Percentiles rank a stretch among this genome's conserved stretches.
Evolutionary conservation across 2,797 vertebrate species (phyloP).

Genomic region (Garrulus glandarius): DNA sequence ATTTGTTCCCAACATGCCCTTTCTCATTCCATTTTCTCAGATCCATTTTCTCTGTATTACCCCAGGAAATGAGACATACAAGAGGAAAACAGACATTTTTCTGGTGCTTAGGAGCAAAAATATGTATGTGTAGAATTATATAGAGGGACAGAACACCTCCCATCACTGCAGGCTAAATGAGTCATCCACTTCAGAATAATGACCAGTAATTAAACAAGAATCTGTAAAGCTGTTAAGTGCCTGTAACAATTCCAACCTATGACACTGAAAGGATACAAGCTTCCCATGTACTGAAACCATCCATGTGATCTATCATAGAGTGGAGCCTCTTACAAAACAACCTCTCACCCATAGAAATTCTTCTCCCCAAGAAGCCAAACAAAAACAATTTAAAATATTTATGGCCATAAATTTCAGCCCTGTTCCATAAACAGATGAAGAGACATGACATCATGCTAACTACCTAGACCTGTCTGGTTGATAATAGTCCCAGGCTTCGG

Average conservation of each 20-base stretch:
- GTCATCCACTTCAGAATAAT: constrained; percentile 32
- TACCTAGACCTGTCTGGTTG: constrained; percentile 18
- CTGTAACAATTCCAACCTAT: background rate
- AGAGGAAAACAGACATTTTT: background rate
- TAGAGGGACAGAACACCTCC: background rate
- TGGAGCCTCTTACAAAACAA: background rate
- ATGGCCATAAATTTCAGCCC: background rate
- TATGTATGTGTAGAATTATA: background rate
- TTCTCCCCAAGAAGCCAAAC: constrained; percentile 38
- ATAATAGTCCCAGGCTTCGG: background rate
- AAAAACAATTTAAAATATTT: constrained; percentile 57
- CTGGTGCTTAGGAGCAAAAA: background rate
- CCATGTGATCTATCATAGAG: background rate
- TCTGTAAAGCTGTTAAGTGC: background rate
- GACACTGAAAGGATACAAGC: background rate
- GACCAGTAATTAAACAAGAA: constrained; percentile 29
- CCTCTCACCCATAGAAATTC: constrained; percentile 33
- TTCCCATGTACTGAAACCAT: background rate
- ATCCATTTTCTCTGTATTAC: background rate
- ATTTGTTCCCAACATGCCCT: background rate
- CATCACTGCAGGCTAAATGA: background rate
- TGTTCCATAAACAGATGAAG: background rate
- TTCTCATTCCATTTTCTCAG: background rate
- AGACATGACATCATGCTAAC: constrained; percentile 49
- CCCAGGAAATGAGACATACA: background rate